Evolutionary conservation across 1,140 invertebrate species (phyloP), one percentile per base, ranked within the genome.

Genomic region (Euura lappo): DNA sequence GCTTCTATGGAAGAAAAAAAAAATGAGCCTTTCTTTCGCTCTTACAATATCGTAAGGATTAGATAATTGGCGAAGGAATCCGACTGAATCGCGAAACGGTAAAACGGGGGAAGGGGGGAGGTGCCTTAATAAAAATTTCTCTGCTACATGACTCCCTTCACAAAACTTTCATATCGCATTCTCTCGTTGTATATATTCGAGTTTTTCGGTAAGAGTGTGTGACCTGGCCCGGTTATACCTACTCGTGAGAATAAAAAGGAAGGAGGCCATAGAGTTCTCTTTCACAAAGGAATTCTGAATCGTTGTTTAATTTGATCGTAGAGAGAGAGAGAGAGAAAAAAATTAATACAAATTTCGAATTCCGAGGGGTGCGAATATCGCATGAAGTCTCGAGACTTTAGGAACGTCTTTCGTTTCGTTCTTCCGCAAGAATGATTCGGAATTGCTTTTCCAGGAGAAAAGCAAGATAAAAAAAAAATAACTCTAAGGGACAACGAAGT

Each of bases 131-230:
- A 28, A 60, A 60, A 60, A 60, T 60, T 60, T 60, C 51, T 60
- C 51, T 60, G 8, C 8, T 28, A 28, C 28, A 28, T 28, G 28
- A 11, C 71, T 80, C 79, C 79, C 79, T 80, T 80, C 79, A 72
- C 77, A 73, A 77, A 77, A 80, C 79, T 80, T 80, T 80, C 79
- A 80, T 80, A 80, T 80, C 79, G 79, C 74, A 72, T 79, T 75
- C 72, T 71, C 70, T 65, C 74, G 71, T 8, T 28, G 28, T 28
- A 28, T 28, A 28, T 60, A 71, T 74, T 80, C 78, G 77, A 80
- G 78, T 78, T 80, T 79, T 80, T 78, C 71, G 79, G 74, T 71
- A 71, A 72, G 44, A 69, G 72, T 28, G 71, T 45, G 66, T 76
- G 74, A 75, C 78, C 78, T 78, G 76, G 6, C 51, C 51, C 51